Base-by-base conservation (phyloP, 1,140 invertebrate genomes). In the Microplitis mediator region DNA sequence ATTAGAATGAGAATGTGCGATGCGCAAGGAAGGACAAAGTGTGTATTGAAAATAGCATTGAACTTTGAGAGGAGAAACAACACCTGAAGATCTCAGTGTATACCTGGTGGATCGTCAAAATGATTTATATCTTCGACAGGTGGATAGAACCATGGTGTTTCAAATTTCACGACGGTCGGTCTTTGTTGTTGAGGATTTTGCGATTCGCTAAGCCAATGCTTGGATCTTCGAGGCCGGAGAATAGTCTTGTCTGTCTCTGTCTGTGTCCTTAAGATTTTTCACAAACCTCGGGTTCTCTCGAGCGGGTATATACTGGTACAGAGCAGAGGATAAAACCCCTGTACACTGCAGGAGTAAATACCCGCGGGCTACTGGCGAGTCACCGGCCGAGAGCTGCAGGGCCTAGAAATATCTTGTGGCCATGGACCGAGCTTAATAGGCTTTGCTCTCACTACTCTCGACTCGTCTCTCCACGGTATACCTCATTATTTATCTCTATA, bases 111-210 rank as follows among this genome's bases (percentile, higher is more conserved):
- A 23, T 50, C 11, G 4, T 23, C 50, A 64, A 56, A 39, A 74
- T 82, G 81, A 83, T 83, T 83, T 83, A 82, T 82, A 76, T 74
- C 68, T 78, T 73, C 63, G 76, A 75, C 80, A 82, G 80, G 80
- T 81, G 80, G 76, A 81, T 65, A 13, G 16, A 63, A 52, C 9
- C 45, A 50, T 34, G 56, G 31, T 50, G 63, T 71, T 74, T 71
- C 56, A 56, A 73, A 69, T 69, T 74, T 69, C 69, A 66, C 63
- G 36, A 71, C n/a, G 68, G 56, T 61, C 14, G 8, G 32, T 63
- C 64, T 39, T 69, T 67, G 69, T 72, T 76, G 62, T 76, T 52
- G 65, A 70, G 75, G 73, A 74, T 74, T 76, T 76, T 75, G 75
- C 77, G 77, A 81, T 81, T 81, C 76, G 79, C 72, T 81, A 78